Conservation (phyloP, 2,797 vertebrate species). For the Chaenodraco wilsoni region DNA sequence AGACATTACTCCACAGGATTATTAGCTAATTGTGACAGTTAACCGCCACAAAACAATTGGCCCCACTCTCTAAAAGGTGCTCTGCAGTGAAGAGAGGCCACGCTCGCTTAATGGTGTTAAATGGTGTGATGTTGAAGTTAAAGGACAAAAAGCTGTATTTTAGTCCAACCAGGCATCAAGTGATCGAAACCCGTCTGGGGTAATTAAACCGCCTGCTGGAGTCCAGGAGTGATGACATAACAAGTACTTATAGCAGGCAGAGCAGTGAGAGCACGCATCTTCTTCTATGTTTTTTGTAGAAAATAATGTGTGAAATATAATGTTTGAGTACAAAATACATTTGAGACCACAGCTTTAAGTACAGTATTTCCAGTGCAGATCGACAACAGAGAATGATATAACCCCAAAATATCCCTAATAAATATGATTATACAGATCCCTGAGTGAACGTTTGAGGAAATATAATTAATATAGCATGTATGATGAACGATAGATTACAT, state of each 20-base stretch:
- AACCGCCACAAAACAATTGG: neutral
- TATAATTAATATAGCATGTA: neutral
- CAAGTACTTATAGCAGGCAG: no score
- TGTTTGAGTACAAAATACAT: neutral
- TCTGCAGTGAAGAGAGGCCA: neutral
- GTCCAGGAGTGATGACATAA: neutral
- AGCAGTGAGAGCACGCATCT: no score
- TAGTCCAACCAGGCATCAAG: neutral
- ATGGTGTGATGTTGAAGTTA: constrained; percentile 6
- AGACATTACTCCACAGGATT: constrained; percentile 16
- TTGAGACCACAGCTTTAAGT: neutral
- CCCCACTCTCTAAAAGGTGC: constrained; percentile 1
- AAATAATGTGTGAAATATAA: no score
- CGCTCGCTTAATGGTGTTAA: neutral
- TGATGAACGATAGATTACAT: constrained; percentile 10
- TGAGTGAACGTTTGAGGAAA: constrained; percentile 9
- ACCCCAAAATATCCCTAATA: neutral
- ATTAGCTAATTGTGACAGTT: constrained; percentile 3
- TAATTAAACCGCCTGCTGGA: constrained; percentile 5
- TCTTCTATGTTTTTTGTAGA: no score
- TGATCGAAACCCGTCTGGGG: neutral
- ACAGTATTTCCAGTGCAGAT: neutral
- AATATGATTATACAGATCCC: constrained; percentile 1
- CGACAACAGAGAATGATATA: neutral
- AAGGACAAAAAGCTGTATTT: constrained; percentile 12